Evolutionary conservation across 2,113 vertebrate genomes (phyloP).

Genomic region (Podiceps cristatus): DNA sequence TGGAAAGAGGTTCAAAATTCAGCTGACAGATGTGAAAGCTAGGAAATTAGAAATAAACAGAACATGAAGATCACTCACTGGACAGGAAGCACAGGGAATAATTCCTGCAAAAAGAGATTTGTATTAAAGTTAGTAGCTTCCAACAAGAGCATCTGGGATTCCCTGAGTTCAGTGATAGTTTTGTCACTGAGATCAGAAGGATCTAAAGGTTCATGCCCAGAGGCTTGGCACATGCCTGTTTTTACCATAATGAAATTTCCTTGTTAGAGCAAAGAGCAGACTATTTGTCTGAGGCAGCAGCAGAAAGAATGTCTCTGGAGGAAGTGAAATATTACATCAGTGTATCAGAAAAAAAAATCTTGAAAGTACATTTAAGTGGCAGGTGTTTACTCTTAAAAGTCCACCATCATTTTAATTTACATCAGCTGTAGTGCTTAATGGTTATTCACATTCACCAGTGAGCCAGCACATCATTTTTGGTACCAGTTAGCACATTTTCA

Average conservation of each 20-base stretch:
- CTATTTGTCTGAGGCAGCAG: background rate
- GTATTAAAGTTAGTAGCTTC: background rate
- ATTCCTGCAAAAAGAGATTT: background rate
- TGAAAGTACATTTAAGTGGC: background rate
- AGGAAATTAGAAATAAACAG: background rate
- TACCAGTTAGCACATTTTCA: background rate
- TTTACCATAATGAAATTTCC: background rate
- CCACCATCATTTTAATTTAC: background rate
- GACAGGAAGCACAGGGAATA: background rate
- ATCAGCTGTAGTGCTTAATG: background rate
- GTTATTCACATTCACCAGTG: background rate
- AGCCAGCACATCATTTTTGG: background rate
- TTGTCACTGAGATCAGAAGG: background rate
- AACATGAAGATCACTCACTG: background rate
- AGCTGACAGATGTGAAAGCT: background rate
- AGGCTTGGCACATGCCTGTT: background rate
- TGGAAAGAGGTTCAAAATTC: background rate
- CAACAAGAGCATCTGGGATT: background rate
- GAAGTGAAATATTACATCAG: background rate
- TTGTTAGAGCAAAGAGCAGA: background rate
- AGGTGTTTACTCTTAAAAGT: background rate
- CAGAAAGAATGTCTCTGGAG: background rate
- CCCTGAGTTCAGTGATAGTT: background rate
- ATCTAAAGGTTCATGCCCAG: background rate
- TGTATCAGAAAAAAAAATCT: background rate